Evolutionary conservation across 2,888 invertebrate species (phyloP).

Genomic region (Agrochola lota): DNA sequence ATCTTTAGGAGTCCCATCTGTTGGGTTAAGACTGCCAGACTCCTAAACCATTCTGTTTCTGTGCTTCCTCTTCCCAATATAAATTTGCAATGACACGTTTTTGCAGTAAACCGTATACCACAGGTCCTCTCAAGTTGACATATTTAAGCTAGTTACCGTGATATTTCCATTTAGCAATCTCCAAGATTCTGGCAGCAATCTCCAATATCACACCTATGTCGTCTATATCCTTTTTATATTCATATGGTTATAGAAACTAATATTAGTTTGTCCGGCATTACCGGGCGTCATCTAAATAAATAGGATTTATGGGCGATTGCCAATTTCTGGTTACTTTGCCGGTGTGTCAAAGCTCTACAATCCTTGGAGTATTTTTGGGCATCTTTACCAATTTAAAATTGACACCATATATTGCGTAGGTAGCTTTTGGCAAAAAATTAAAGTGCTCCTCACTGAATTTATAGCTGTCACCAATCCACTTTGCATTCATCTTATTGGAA

Average conservation of each 20-base stretch:
- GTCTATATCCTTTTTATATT: not conserved
- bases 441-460: not conserved
- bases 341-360: conserved; percentile 55
- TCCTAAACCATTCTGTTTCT: conserved; percentile 6
- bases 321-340: conserved; percentile 59
- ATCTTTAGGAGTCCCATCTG: conserved; percentile 22
- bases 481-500: conserved; percentile 8
- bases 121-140: not conserved
- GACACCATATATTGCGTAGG: conserved; percentile 20
- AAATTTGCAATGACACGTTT: not conserved
- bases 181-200: not conserved
- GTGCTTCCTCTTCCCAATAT: not conserved
- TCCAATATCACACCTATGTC: conserved; percentile 10
- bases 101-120: not conserved
- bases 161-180: not conserved
- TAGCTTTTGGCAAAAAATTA: conserved; percentile 26
- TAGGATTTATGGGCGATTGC: conserved; percentile 67
- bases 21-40: conserved; percentile 11
- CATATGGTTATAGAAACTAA: conserved; percentile 37
- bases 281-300: conserved; percentile 63
- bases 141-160: not conserved
- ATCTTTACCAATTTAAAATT: conserved; percentile 31
- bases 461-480: conserved; percentile 18
- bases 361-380: conserved; percentile 38
- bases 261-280: conserved; percentile 43